phyloP scores from a whole-genome alignment of 2,113 vertebrate genomes.

The Scatophagus argus region DNA sequence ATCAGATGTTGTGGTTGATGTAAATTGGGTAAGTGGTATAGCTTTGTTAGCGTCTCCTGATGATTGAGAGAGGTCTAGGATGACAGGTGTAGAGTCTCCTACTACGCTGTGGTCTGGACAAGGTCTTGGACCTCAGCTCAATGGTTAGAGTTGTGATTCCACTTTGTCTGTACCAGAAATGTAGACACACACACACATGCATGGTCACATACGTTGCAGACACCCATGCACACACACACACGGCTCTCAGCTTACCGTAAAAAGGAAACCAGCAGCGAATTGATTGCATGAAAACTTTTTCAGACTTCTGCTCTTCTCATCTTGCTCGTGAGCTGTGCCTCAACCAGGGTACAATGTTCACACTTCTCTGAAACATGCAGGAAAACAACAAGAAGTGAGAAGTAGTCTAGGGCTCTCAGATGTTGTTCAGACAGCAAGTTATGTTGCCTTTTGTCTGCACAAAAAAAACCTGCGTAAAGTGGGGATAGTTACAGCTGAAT shows the following conservation, averaged over 20 bases:
- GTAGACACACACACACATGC: conserved; percentile 13
- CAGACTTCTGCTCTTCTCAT: conserved; percentile 31
- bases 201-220: neutral
- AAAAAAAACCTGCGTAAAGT: neutral
- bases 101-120: conserved; percentile 59
- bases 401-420: neutral
- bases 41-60: conserved; percentile 44
- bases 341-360: conserved; percentile 13
- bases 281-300: conserved; percentile 44
- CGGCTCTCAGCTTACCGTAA: conserved; percentile 8
- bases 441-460: neutral
- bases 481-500: conserved; percentile 1
- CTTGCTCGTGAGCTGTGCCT: neutral
- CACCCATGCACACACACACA: conserved; percentile 28
- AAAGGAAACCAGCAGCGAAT: conserved; percentile 35
- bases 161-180: conserved; percentile 53
- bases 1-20: conserved; percentile 41
- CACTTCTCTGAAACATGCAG: conserved; percentile 16
- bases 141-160: conserved; percentile 59
- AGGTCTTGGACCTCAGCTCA: conserved; percentile 23
- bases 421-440: conserved; percentile 15
- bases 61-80: conserved; percentile 51
- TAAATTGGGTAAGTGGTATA: conserved; percentile 42
- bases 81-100: conserved; percentile 66
- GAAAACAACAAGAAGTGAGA: neutral